phyloP scores from a whole-genome alignment of 2,797 vertebrate species.

The Lagocephalus sceleratus region DNA sequence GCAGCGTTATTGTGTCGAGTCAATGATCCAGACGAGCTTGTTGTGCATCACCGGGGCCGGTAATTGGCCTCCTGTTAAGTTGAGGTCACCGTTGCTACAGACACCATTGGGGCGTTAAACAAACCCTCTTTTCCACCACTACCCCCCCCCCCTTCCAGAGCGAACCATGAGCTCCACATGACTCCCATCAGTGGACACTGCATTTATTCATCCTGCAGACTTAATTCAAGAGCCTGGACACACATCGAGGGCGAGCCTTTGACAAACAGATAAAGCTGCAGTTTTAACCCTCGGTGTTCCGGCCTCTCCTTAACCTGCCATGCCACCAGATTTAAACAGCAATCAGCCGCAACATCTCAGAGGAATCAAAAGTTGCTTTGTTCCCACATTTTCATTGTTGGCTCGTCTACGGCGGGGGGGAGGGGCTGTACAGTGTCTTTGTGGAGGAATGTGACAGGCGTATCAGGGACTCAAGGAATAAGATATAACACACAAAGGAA shows the following conservation, averaged over 20 bases:
- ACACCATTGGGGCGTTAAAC: neutral
- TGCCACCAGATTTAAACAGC: conserved; percentile 14
- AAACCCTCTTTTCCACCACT: neutral
- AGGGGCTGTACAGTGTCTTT: conserved; percentile 39
- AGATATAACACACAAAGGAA: neutral
- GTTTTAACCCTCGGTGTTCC: neutral
- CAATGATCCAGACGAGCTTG: neutral
- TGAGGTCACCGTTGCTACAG: conserved; percentile 41
- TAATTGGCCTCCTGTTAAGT: conserved; percentile 19
- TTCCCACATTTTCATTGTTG: conserved; percentile 60
- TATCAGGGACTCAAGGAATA: conserved; percentile 26
- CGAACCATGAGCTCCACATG: conserved; percentile 21
- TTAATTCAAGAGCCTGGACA: too few species aligned
- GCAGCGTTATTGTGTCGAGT: neutral
- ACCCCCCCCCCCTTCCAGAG: neutral
- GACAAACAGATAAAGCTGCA: neutral
- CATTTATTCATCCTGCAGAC: conserved; percentile 19
- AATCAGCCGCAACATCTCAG: conserved; percentile 28
- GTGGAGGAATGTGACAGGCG: conserved; percentile 48
- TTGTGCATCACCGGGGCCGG: neutral
- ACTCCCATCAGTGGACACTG: conserved; percentile 23
- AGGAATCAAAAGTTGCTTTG: conserved; percentile 65
- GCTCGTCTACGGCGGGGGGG: conserved; percentile 43
- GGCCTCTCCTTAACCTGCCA: neutral
- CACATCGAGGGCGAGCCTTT: too few species aligned